A percentile compares a stretch with the other conserved stretches of the same genome.
Evolutionary conservation across 2,888 invertebrate species (phyloP).

Genomic region (Aricia artaxerxes): DNA sequence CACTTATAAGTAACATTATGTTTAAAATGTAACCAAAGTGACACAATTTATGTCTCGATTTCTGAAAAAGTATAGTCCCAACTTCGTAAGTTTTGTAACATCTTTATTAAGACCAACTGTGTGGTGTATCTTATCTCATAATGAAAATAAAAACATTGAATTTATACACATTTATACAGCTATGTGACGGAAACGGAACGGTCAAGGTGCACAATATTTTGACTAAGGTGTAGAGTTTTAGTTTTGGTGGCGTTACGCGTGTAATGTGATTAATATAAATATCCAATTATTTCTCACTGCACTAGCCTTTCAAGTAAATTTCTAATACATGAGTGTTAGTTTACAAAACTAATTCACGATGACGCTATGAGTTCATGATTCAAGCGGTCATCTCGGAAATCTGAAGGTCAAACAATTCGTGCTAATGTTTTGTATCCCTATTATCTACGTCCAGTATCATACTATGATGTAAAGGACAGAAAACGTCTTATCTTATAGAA

Average conservation of each 20-base stretch:
- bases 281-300: background rate
- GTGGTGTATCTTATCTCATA: too few species aligned
- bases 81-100: too few species aligned
- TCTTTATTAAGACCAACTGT: too few species aligned
- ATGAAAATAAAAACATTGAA: background rate
- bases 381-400: slow-evolving; percentile 14
- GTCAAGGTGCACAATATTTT: background rate
- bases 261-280: background rate
- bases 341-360: background rate
- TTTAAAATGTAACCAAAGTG: too few species aligned
- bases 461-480: slow-evolving; percentile 4
- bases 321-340: background rate
- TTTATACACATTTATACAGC: background rate
- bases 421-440: slow-evolving; percentile 7
- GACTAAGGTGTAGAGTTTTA: background rate
- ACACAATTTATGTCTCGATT: too few species aligned
- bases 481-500: background rate
- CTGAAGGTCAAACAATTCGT: slow-evolving; percentile 11
- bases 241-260: background rate
- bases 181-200: background rate
- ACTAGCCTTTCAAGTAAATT: background rate
- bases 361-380: slow-evolving; percentile 3
- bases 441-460: background rate
- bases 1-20: background rate
- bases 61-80: too few species aligned